Base-by-base conservation (phyloP, 2,888 invertebrate species). In the Scaeva pyrastri region DNA sequence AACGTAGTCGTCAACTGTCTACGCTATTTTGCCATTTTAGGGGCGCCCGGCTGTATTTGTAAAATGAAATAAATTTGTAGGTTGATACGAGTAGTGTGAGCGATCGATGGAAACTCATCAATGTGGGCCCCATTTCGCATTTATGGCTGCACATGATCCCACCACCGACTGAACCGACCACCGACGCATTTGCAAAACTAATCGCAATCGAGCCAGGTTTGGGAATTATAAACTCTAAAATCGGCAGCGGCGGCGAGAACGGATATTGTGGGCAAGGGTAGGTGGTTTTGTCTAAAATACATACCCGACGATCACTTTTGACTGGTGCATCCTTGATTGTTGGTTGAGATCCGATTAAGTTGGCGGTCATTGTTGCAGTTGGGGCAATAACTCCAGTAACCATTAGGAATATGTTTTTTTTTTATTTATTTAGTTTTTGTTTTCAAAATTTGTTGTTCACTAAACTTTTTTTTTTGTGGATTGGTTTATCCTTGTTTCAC, bases 301-400 rank as follows among this genome's bases (percentile, higher is more conserved):
- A 91, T 92, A 92, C 92, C 91, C 92, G 91, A 89, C 92, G 92
- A 90, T 92, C 92, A 88, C 91, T 92, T 88, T 92, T 92, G 31
- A 91, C 89, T 55, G 92, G 91, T 73, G 90, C 88, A 84, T 89
- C 89, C 89, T 90, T 90, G 74, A 88, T 86, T 45, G 88, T 74
- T 83, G 78, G 75, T 50, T 91, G 90, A 81, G 90, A 89, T 88
- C 91, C 90, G 88, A 92, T 88, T 66, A 90, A 90, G 87, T 90
- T 92, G 88, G 91, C 89, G 78, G 89, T 90, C 90, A 92, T 91
- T 88, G 89, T 91, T 84, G 89, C 90, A 88, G 89, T 90, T 81
- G 89, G 88, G 77, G 90, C 89, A 80, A 91, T 90, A 78, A 92
- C 91, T 90, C 92, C 92, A 89, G 92, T 92, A 89, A 92, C 92